A percentile compares a stretch with the other conserved stretches of the same genome.
Conservation (phyloP, 2,888 invertebrate species). For the Galerucella nymphaeae region DNA sequence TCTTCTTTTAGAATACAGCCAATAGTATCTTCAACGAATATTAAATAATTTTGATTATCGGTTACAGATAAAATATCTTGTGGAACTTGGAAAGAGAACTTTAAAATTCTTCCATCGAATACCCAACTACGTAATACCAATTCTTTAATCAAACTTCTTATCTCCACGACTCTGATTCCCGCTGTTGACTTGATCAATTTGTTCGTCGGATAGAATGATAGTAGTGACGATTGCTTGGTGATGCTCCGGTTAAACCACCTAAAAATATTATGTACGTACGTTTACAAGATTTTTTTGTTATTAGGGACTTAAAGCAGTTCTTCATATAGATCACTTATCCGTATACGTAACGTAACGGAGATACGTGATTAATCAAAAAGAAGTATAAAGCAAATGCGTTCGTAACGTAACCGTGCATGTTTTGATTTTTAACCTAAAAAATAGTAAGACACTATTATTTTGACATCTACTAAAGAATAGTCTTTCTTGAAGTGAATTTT, state of each 20-base stretch:
- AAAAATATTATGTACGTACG: constrained; percentile 45
- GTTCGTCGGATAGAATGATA: constrained; percentile 55
- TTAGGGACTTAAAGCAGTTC: too few species aligned
- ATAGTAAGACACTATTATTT: too few species aligned
- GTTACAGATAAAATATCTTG: constrained; percentile 67
- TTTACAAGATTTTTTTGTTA: too few species aligned
- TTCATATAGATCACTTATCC: too few species aligned
- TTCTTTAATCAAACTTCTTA: constrained; percentile 71
- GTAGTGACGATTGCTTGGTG: constrained; percentile 46
- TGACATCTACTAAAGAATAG: too few species aligned
- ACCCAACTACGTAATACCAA: constrained; percentile 74
- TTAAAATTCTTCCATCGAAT: constrained; percentile 70
- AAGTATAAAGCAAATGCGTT: too few species aligned
- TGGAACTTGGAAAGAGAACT: constrained; percentile 70
- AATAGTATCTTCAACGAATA: constrained; percentile 75
- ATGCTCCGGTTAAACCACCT: constrained; percentile 66
- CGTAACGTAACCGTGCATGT: too few species aligned
- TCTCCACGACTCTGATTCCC: constrained; percentile 75
- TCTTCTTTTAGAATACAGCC: constrained; percentile 73
- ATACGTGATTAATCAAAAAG: too few species aligned
- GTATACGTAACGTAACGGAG: too few species aligned
- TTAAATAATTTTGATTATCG: constrained; percentile 60
- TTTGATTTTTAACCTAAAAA: too few species aligned
- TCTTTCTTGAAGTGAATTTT: too few species aligned
- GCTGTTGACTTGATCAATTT: constrained; percentile 71